These are phyloP conservation scores for Hypolimnas misippus DNA, from an alignment of 2,888 invertebrate genomes.

Conservation along the genomic window DNA sequence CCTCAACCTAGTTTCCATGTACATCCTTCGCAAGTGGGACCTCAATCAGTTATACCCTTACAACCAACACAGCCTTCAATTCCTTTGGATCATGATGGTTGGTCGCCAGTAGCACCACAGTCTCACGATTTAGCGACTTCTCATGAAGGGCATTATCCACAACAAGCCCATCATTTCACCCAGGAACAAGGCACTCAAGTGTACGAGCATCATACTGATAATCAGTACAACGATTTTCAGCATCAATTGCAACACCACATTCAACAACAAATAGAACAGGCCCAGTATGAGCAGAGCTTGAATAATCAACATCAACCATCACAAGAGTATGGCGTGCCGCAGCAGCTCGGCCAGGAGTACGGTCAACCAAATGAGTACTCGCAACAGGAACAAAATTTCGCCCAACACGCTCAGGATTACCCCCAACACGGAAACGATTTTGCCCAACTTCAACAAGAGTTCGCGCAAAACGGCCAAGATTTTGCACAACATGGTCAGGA, in stretches of 20 bases:
- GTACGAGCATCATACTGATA: slow-evolving; percentile 67
- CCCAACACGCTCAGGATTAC: slow-evolving; percentile 41
- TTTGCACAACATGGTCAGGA: slow-evolving; percentile 46
- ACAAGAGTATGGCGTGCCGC: slow-evolving; percentile 49
- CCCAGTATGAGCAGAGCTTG: slow-evolving; percentile 52
- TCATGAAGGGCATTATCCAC: slow-evolving; percentile 54
- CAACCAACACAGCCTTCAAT: slow-evolving; percentile 49
- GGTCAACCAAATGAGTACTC: slow-evolving; percentile 44
- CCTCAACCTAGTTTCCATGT: slow-evolving; percentile 48
- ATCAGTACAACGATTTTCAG: slow-evolving; percentile 65
- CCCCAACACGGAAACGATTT: slow-evolving; percentile 42
- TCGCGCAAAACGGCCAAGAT: slow-evolving; percentile 47
- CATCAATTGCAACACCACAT: slow-evolving; percentile 71
- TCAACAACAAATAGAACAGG: slow-evolving; percentile 72
- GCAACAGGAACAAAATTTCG: slow-evolving; percentile 43
- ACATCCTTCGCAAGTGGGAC: slow-evolving; percentile 47
- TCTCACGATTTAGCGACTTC: slow-evolving; percentile 54
- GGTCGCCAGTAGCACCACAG: slow-evolving; percentile 71
- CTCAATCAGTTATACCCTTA: slow-evolving; percentile 47
- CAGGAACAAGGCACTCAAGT: slow-evolving; percentile 73
- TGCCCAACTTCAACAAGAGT: slow-evolving; percentile 45
- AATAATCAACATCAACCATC: slow-evolving; percentile 52
- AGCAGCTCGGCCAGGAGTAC: slow-evolving; percentile 43
- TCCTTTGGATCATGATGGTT: slow-evolving; percentile 69
- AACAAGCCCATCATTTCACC: slow-evolving; percentile 61